Evolutionary conservation across 1,140 invertebrate genomes (phyloP), one percentile per base, ranked within the genome.

Genomic region (Apis cerana): DNA sequence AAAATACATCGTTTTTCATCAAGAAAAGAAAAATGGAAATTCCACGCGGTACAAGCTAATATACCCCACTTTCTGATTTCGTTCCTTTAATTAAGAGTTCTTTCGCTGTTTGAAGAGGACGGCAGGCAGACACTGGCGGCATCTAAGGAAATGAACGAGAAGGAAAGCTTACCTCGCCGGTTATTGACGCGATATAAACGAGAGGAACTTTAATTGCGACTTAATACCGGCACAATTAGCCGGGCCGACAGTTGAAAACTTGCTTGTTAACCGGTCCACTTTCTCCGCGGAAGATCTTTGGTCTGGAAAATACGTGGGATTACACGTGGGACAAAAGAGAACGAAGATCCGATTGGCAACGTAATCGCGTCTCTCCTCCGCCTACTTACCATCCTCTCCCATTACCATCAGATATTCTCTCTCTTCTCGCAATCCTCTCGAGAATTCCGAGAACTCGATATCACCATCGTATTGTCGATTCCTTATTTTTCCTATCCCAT

Each of bases 191-290:
- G 72, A 10, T 48, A 59, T 82, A 83, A 88, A 88, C 81, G 80
- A 79, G 62, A 52, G 56, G 70, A 88, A 87, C 83, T 89, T 88
- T 62, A 80, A 90, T 90, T 85, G 76, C 81, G 76, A 85, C 87
- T 90, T 88, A 89, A 89, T 87, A 69, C 59, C 52, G 52, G 71
- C 74, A 81, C 84, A 89, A 88, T 89, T 89, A 85, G 70, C 59
- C 65, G 52, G 27, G 43, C 12, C 64, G 62, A 21, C 8, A 50
- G 19, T 33, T 23, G 69, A 43, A 82, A 87, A 84, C 71, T 85
- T 7, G 33, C 33, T 27, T 69, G 71, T 84, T 85, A 84, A 80
- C 77, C n/a, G n/a, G n/a, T n/a, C n/a, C 33, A 86, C 80, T 85
- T 85, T 58, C 70, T 50, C 43, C 21, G 43, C n/a, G 19, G 64